A percentile compares a stretch with the other conserved stretches of the same genome.
These are phyloP conservation scores for Asarcornis scutulata DNA, from an alignment of 2,113 vertebrate genomes.

Conservation along the genomic window DNA sequence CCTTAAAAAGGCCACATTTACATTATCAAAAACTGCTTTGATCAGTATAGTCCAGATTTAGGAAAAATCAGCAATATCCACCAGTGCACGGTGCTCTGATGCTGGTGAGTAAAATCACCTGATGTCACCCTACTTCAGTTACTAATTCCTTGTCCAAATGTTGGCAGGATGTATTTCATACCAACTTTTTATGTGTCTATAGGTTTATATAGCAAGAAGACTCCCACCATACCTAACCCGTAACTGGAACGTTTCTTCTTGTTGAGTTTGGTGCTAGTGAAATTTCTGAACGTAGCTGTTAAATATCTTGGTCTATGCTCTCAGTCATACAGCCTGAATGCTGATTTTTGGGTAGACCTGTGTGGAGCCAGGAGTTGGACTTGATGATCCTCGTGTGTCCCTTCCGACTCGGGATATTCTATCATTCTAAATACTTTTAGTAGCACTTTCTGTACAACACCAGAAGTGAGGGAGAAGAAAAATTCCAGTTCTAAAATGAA, in stretches of 20 bases:
- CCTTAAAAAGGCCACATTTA: background rate
- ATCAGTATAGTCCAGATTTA: background rate
- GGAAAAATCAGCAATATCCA: background rate
- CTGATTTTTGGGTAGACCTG: too few species aligned
- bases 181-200: background rate
- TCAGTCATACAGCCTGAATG: too few species aligned
- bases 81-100: background rate
- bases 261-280: background rate
- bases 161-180: background rate
- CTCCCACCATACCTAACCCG: background rate
- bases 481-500: background rate
- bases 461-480: background rate
- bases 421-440: background rate
- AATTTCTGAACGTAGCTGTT: background rate
- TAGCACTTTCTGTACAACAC: background rate
- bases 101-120: background rate
- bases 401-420: too few species aligned
- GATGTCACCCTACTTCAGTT: background rate
- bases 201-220: background rate
- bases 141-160: background rate
- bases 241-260: background rate
- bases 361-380: too few species aligned
- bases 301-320: background rate
- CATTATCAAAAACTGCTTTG: background rate
- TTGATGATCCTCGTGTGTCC: too few species aligned